These are phyloP conservation scores for Microctonus hyperodae DNA, from an alignment of 2,888 invertebrate genomes.

Conservation along the genomic window DNA sequence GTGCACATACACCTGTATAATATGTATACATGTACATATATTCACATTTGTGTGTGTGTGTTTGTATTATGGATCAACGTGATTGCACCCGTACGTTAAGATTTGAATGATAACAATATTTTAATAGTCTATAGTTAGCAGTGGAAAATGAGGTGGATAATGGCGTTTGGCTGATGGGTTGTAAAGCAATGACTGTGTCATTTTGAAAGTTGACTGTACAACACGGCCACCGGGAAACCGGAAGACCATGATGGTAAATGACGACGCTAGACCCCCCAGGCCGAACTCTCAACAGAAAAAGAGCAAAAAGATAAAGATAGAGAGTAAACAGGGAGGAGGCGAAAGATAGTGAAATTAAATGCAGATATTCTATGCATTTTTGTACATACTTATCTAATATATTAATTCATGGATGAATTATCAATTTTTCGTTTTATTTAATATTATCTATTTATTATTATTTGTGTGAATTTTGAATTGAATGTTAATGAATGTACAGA, in stretches of 20 bases:
- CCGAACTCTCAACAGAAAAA: constrained; percentile 11
- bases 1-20: constrained; percentile 13
- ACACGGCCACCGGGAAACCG: constrained; percentile 38
- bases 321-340: neutral
- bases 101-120: constrained; percentile 2
- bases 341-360: neutral
- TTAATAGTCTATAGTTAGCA: neutral
- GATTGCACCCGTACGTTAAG: constrained; percentile 8
- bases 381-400: too few species aligned
- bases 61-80: neutral
- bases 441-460: neutral
- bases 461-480: neutral
- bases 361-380: neutral
- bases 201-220: constrained; percentile 32
- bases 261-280: constrained; percentile 35
- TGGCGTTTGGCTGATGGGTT: constrained; percentile 19
- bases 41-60: neutral
- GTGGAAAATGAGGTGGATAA: constrained; percentile 13
- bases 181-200: constrained; percentile 35
- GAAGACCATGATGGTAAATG: constrained; percentile 34
- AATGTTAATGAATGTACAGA: neutral
- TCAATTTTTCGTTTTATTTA: neutral
- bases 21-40: neutral
- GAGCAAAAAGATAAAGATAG: neutral
- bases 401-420: neutral